Conservation (phyloP, 64 coral and sea anemone species). For the Porites australiensis region DNA sequence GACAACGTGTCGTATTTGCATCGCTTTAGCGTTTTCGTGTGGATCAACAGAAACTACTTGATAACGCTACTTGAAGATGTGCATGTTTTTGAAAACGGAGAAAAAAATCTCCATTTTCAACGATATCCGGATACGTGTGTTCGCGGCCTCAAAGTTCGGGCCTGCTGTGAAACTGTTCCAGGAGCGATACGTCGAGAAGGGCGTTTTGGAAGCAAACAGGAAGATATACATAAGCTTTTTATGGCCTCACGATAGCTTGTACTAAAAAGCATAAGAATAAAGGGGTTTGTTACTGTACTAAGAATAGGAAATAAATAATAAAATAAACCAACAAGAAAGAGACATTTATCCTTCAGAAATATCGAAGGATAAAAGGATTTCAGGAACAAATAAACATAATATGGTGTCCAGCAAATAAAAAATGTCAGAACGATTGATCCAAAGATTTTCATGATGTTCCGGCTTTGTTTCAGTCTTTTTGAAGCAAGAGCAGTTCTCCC, state of each 20-base stretch:
- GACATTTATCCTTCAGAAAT: not conserved
- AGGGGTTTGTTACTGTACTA: constrained; percentile 10
- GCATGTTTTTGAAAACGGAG: too few species aligned
- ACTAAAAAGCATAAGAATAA: not conserved
- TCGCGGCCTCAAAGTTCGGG: not conserved
- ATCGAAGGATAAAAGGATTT: constrained; percentile 18
- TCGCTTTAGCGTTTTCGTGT: too few species aligned
- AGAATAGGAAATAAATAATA: constrained; percentile 10
- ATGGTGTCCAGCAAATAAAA: not conserved
- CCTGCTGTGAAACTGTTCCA: not conserved
- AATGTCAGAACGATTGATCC: not conserved
- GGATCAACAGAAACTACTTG: too few species aligned
- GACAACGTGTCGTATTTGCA: too few species aligned
- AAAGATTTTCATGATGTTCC: constrained; percentile 4
- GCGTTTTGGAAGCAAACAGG: not conserved
- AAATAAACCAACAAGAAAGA: not conserved
- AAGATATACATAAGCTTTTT: not conserved
- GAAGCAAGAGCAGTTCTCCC: too few species aligned
- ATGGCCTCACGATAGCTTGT: constrained; percentile 11
- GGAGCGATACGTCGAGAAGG: not conserved
- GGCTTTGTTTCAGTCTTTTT: not conserved
- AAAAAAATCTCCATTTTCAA: too few species aligned
- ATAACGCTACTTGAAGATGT: too few species aligned
- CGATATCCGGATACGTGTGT: too few species aligned
- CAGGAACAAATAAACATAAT: not conserved